Evolutionary conservation across 1,140 invertebrate species (phyloP).

Genomic region (Apis florea): DNA sequence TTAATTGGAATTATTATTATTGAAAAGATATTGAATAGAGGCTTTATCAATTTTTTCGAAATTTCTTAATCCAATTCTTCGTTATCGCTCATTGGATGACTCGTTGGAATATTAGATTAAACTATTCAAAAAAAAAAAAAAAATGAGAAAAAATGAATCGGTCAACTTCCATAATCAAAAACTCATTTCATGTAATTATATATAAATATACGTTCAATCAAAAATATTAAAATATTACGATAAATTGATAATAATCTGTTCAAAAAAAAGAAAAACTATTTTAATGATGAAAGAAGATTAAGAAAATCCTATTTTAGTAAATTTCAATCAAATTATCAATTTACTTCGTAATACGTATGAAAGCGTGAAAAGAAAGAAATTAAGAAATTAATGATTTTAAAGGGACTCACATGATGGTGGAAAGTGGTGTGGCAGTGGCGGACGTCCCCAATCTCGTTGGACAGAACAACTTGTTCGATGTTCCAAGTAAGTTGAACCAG

Average conservation of each 20-base stretch:
- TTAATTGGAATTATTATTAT: background rate
- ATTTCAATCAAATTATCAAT: background rate
- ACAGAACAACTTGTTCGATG: slow-evolving; percentile 44
- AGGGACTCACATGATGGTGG: slow-evolving; percentile 76
- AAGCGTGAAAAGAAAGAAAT: background rate
- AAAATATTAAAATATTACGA: background rate
- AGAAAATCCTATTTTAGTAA: background rate
- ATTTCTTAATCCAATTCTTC: background rate
- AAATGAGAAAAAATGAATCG: background rate
- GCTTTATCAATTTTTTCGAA: background rate
- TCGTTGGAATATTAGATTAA: background rate
- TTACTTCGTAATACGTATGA: too few relatives aligned
- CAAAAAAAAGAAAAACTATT: background rate
- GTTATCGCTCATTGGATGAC: background rate
- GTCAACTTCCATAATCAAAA: background rate
- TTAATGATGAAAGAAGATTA: background rate
- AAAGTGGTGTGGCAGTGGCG: slow-evolving; percentile 75
- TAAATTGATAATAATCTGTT: background rate
- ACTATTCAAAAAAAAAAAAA: background rate
- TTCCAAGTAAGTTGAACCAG: slow-evolving; percentile 70
- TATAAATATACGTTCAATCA: background rate
- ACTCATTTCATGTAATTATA: background rate
- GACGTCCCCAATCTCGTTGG: slow-evolving; percentile 58
- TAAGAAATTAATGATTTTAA: background rate
- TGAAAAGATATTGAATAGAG: background rate